Conservation (phyloP, 2,888 invertebrate genomes). For the Odontocolon sp. region DNA sequence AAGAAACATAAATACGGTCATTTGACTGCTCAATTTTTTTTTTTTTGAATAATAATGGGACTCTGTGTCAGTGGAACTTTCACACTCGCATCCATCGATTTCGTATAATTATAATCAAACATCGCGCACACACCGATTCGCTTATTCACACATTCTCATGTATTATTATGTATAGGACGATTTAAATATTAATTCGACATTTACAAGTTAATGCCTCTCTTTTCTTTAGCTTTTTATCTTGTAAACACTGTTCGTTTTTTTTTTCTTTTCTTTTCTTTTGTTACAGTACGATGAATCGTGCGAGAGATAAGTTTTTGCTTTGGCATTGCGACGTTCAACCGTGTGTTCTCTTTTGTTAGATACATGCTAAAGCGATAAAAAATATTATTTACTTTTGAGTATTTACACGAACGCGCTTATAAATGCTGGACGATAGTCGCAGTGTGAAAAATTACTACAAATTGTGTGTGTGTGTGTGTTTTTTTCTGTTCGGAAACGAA, state of each 20-base stretch:
- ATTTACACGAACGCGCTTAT: constrained; percentile 65
- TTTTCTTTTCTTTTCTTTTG: constrained; percentile 29
- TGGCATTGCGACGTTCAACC: constrained; percentile 41
- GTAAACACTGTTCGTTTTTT: background rate
- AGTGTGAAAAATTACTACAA: background rate
- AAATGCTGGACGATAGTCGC: constrained; percentile 51
- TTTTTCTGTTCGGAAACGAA: constrained; percentile 20
- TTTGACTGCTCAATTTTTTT: constrained; percentile 31
- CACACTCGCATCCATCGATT: constrained; percentile 19
- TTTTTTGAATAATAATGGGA: constrained; percentile 28
- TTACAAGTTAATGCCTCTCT: constrained; percentile 62
- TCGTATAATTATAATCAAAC: constrained; percentile 20
- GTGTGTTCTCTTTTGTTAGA: constrained; percentile 26
- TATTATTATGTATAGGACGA: constrained; percentile 32
- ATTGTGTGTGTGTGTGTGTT: too few species aligned
- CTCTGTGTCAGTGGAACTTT: constrained; percentile 11
- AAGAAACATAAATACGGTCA: constrained; percentile 31
- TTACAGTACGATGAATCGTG: constrained; percentile 40
- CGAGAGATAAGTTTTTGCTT: constrained; percentile 42
- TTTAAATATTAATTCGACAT: constrained; percentile 69
- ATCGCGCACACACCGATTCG: constrained; percentile 15
- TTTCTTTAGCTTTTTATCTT: constrained; percentile 32
- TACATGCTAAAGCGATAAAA: constrained; percentile 68
- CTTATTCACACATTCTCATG: constrained; percentile 34
- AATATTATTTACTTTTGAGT: constrained; percentile 66